These are phyloP conservation scores for Epizoanthus scotinus DNA, from an alignment of 92 coral and sea anemone species.

Conservation along the genomic window DNA sequence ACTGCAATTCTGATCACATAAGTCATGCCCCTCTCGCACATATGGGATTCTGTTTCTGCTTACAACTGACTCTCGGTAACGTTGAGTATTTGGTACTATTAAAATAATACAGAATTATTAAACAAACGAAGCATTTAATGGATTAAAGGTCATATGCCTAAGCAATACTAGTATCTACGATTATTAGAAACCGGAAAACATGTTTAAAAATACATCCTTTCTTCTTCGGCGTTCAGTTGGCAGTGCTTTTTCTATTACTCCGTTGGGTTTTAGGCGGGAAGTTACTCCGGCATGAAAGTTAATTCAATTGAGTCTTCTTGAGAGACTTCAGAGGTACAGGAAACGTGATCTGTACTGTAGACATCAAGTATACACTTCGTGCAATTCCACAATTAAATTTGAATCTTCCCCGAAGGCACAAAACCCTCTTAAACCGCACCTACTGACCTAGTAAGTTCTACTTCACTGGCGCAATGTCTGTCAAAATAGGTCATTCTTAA, in stretches of 20 bases:
- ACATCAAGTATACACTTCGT: conserved; percentile 10
- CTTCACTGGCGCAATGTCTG: conserved; percentile 16
- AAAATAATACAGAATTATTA: conserved; percentile 5
- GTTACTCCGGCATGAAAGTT: not conserved
- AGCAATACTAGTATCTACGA: not conserved
- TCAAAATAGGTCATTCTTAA: conserved; percentile 9
- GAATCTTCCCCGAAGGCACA: conserved; percentile 38
- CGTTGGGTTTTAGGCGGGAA: not conserved
- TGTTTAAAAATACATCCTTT: conserved; percentile 38
- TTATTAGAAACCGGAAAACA: conserved; percentile 14
- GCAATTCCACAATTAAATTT: conserved; percentile 32
- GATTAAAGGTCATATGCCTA: conserved; percentile 6
- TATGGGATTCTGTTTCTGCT: not conserved
- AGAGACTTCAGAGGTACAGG: not conserved
- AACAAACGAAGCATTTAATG: conserved; percentile 4
- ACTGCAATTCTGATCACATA: not conserved
- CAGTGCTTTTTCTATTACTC: not conserved
- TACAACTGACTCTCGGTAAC: not conserved
- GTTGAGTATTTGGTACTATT: not conserved
- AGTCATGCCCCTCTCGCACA: not conserved
- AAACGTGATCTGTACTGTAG: not conserved
- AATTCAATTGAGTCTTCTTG: not conserved
- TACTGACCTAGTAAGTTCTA: conserved; percentile 5
- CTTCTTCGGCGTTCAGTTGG: not conserved
- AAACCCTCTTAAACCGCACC: conserved; percentile 35